Conservation (phyloP, 2,888 invertebrate genomes). For the Herminia tarsipennalis region DNA sequence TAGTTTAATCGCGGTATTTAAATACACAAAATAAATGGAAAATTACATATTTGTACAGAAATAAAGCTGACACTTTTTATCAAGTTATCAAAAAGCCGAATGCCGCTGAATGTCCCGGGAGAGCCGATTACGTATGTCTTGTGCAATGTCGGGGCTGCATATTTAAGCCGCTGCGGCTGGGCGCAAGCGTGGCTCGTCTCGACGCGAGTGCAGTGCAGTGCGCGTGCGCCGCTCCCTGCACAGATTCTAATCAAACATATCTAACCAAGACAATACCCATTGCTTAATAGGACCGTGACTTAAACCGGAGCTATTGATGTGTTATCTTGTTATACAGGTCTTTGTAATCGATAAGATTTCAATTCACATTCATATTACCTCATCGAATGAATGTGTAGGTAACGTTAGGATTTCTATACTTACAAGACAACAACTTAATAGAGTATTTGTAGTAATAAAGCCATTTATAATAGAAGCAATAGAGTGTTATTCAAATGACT, state of each 20-base stretch:
- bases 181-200: slow-evolving; percentile 41
- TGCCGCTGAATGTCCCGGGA: slow-evolving; percentile 49
- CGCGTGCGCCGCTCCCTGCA: slow-evolving; percentile 50
- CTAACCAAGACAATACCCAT: slow-evolving; percentile 61
- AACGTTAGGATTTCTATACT: slow-evolving; percentile 2
- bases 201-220: slow-evolving; percentile 36
- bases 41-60: slow-evolving; percentile 23
- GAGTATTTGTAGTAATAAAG: slow-evolving; percentile 3
- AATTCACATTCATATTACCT: slow-evolving; percentile 26
- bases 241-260: slow-evolving; percentile 58
- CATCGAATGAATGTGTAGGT: slow-evolving; percentile 4
- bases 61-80: slow-evolving; percentile 43
- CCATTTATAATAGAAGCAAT: slow-evolving; percentile 1
- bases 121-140: slow-evolving; percentile 56
- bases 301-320: slow-evolving; percentile 43
- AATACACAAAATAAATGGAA: slow-evolving; percentile 30
- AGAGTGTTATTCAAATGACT: background rate
- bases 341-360: slow-evolving; percentile 17
- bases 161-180: slow-evolving; percentile 59
- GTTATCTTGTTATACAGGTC: slow-evolving; percentile 45
- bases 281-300: slow-evolving; percentile 53
- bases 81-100: slow-evolving; percentile 59
- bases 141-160: slow-evolving; percentile 64
- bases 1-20: slow-evolving; percentile 27
- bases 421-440: background rate